Evolutionary conservation across 2,113 vertebrate species (phyloP), one percentile per base, ranked within the genome.

Genomic region (Felis chaus): DNA sequence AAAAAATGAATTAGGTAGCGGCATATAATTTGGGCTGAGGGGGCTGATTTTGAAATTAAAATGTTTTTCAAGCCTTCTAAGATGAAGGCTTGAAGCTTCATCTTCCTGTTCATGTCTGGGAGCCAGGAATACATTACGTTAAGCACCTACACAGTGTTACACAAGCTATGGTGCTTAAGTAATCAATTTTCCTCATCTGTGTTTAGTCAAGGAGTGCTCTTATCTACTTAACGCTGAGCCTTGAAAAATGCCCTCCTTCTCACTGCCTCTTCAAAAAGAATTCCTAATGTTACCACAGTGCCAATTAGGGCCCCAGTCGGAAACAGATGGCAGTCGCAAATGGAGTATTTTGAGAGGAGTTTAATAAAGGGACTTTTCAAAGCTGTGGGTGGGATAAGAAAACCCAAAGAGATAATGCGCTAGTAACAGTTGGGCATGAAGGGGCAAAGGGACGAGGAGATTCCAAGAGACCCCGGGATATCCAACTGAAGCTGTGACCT

Each of bases 311-410:
- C 15, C 76, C 45, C 50, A 74, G 19, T 23, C 93, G 23, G 36
- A 94, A 94, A 88, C 4, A 88, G 9, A 81, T 7, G 79, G 66
- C 39, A 94, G 36, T 48, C 25, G 89, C 57, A 66, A 78, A 82
- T 81, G 68, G 91, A 63, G n/a, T 36, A 79, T 79, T 85, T 61
- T 93, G 78, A 88, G 45, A 19, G 81, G 39, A 66, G 25, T 65
- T 89, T 93, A 93, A 93, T 33, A 97, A 85, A 78, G 21, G 4
- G 19, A 78, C 45, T 93, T 96, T 74, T 55, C 53, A 87, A 74
- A 71, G 8, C 11, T 73, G 31, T 89, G 18, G 73, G 31, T 50
- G 36, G 19, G 9, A 13, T 61, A 90, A 92, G 55, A 93, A 89
- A 83, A n/a, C 27, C 36, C 27, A 31, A 93, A 79, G 53, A 95